Base-by-base conservation (phyloP, 2,797 vertebrate species). In the Pseudopleuronectes americanus region DNA sequence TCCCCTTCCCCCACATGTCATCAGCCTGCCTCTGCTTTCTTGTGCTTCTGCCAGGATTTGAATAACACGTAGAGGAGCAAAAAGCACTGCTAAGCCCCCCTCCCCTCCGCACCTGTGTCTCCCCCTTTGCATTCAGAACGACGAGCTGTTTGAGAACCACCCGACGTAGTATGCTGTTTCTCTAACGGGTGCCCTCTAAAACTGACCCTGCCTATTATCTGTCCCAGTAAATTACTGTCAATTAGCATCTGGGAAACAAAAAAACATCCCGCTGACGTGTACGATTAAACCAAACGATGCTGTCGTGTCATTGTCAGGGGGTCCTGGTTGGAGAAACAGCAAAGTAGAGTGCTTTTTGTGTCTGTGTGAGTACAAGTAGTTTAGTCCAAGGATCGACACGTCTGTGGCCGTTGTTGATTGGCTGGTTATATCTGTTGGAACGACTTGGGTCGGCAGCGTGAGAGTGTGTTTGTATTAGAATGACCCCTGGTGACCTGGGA, bases 21-120 rank as follows among this genome's bases (percentile, higher is more conserved):
- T 89, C 81, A 86, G 85, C 90, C 84, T 93, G 91, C 92, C 87
- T 92, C 88, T 92, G 92, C 93, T 94, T 94, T 88, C 86, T 91
- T 94, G 90, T 93, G 93, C 93, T 93, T 91, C 89, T 86, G 88
- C 90, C 86, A 91, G 87, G 84, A 89, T 81, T 87, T 87, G 77
- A 89, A 70, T 90, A 90, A 91, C 74, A 52, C 75, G 63, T 87
- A 87, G 74, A 90, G 85, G 86, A 92, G 84, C 80, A 73, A 81
- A 90, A 88, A 74, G 82, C 90, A 86, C 85, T 41, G 86, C 90
- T 88, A 80, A 86, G 84, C 78, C 84, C 84, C 83, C 80, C 83
- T 80, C 8, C 79, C 89, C 86, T 72, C 77, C n/a, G 68, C 90
- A 82, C 84, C 77, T 87, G 68, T 91, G 77, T 85, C 76, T 82